A percentile compares a stretch with the other conserved stretches of the same genome.
phyloP scores from a whole-genome alignment of 2,113 vertebrate genomes.

The Tringa solitaria region DNA sequence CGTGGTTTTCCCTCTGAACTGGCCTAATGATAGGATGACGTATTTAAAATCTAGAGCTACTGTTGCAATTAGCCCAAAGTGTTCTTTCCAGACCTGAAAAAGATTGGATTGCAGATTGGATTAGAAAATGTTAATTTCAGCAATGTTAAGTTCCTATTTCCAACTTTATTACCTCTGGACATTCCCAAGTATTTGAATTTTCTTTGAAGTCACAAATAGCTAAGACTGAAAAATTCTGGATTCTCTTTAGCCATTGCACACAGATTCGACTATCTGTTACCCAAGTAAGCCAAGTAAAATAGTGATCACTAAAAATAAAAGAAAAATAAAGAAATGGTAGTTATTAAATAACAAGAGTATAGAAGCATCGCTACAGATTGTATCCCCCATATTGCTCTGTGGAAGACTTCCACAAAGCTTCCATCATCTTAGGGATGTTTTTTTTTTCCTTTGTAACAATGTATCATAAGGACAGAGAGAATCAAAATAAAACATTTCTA shows the following conservation, averaged over 20 bases:
- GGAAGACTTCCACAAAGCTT: background rate
- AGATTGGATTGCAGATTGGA: background rate
- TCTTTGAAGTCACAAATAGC: constrained; percentile 87
- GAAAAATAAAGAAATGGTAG: background rate
- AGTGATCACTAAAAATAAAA: constrained; percentile 84
- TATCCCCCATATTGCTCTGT: background rate
- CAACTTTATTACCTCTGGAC: constrained; percentile 78
- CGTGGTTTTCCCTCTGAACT: background rate
- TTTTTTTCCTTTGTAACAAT: background rate
- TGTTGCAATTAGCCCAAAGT: background rate
- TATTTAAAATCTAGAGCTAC: background rate
- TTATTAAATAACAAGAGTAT: background rate
- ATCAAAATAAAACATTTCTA: background rate
- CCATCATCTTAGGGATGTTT: background rate
- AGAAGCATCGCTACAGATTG: background rate
- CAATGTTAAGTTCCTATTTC: background rate
- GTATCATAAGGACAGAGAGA: background rate
- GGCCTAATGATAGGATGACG: background rate
- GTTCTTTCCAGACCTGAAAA: background rate
- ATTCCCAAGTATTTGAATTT: constrained; percentile 80
- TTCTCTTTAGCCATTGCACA: constrained; percentile 90
- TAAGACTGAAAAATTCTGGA: constrained; percentile 88
- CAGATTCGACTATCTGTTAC: constrained; percentile 85
- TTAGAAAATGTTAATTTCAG: background rate
- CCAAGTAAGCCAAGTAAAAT: constrained; percentile 93